A percentile compares a stretch with the other conserved stretches of the same genome.
These are phyloP conservation scores for Drosophila anomelani DNA, from an alignment of 2,888 invertebrate genomes.

Conservation along the genomic window DNA sequence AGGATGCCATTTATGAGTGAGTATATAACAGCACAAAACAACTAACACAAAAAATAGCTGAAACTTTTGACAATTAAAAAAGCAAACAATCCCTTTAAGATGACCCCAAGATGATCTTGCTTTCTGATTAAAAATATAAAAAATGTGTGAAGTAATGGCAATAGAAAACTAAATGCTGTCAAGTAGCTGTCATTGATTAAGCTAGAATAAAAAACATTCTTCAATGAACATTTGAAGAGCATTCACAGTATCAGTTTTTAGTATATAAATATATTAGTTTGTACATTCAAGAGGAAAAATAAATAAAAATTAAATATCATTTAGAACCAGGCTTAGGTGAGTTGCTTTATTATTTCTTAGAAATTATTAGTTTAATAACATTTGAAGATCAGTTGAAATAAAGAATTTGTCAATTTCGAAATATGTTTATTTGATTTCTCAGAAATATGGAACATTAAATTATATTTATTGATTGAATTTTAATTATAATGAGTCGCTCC, in stretches of 20 bases:
- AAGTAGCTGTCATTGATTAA: slow-evolving; percentile 16
- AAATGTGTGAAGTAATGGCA: slow-evolving; percentile 7
- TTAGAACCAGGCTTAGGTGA: not conserved
- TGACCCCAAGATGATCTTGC: slow-evolving; percentile 27
- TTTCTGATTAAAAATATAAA: not conserved
- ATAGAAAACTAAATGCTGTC: slow-evolving; percentile 18
- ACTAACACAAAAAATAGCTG: not conserved
- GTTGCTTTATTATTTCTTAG: not conserved
- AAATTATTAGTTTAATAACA: not conserved
- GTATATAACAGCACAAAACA: slow-evolving; percentile 82
- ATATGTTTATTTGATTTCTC: not conserved
- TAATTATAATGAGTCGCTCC: not conserved
- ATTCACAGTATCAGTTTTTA: slow-evolving; percentile 1
- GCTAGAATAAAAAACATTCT: not conserved
- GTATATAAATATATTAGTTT: not conserved
- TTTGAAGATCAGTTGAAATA: not conserved
- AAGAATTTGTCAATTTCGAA: not conserved
- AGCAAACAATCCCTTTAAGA: not conserved
- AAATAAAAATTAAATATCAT: not conserved
- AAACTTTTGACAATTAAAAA: not conserved
- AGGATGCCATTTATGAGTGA: slow-evolving; percentile 99
- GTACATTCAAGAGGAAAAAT: not conserved
- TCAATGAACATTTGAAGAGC: slow-evolving; percentile 9
- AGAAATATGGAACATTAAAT: not conserved
- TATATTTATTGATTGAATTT: not conserved